Conservation (phyloP, 2,113 vertebrate species). For the Dipodomys spectabilis region DNA sequence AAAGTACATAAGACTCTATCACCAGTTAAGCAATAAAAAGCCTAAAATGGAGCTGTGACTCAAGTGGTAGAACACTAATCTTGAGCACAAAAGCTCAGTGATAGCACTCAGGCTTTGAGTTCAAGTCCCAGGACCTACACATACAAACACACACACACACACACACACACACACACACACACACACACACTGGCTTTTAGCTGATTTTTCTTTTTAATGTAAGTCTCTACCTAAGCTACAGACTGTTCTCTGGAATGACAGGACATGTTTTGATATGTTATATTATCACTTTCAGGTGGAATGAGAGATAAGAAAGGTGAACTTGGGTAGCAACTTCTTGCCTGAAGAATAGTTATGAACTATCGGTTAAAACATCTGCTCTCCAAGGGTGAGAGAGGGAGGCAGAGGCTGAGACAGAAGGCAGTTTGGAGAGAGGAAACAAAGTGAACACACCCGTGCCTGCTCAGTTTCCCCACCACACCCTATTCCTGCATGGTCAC, state of each 20-base stretch:
- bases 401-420: background rate
- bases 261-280: conserved; percentile 51
- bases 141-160: no score
- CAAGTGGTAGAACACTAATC: no score
- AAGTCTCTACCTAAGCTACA: conserved; percentile 44
- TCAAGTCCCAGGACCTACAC: no score
- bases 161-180: no score
- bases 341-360: conserved; percentile 36
- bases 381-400: background rate
- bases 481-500: background rate
- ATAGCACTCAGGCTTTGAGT: no score
- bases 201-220: background rate
- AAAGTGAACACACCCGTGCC: background rate
- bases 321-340: conserved; percentile 43
- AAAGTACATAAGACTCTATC: no score
- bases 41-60: no score
- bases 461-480: background rate
- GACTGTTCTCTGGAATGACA: conserved; percentile 37
- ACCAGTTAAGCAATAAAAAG: no score
- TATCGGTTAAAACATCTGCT: background rate
- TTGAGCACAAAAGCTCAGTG: no score
- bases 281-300: conserved; percentile 16
- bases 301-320: conserved; percentile 64
- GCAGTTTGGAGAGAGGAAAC: background rate
- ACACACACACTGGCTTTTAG: no score